Conservation (phyloP, 2,113 vertebrate genomes). For the Protobothrops mucrosquamatus region DNA sequence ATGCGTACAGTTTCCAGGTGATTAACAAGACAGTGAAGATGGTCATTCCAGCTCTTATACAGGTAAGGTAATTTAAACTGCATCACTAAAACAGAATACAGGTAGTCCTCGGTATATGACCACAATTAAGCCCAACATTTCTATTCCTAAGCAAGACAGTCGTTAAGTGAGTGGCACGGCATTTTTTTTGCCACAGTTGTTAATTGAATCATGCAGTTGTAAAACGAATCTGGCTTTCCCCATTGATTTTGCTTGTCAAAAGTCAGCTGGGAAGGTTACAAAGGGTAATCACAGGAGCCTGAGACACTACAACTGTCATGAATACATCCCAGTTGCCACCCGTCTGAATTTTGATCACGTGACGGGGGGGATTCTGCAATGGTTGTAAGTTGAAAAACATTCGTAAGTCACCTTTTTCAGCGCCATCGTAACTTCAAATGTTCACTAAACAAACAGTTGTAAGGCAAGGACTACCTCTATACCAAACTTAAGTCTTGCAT, state of each 20-base stretch:
- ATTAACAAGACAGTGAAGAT: slow-evolving; percentile 93
- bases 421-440: neutral
- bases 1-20: slow-evolving; percentile 94
- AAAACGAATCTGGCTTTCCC: neutral
- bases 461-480: neutral
- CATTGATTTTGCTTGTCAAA: neutral
- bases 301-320: neutral
- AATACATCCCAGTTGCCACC: neutral
- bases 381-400: neutral
- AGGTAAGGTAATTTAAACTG: slow-evolving; percentile 67
- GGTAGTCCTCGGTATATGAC: neutral
- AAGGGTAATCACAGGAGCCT: neutral
- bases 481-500: neutral
- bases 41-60: slow-evolving; percentile 91
- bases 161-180: neutral
- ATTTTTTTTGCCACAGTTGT: neutral
- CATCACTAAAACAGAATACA: neutral
- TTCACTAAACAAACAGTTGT: neutral
- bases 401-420: neutral
- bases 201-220: neutral
- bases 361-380: neutral
- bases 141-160: neutral
- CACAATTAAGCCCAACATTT: neutral
- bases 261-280: neutral
- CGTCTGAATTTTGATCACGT: neutral